Evolutionary conservation across 2,113 vertebrate genomes (phyloP), one percentile per base, ranked within the genome.

Genomic region (Centropus bengalensis): DNA sequence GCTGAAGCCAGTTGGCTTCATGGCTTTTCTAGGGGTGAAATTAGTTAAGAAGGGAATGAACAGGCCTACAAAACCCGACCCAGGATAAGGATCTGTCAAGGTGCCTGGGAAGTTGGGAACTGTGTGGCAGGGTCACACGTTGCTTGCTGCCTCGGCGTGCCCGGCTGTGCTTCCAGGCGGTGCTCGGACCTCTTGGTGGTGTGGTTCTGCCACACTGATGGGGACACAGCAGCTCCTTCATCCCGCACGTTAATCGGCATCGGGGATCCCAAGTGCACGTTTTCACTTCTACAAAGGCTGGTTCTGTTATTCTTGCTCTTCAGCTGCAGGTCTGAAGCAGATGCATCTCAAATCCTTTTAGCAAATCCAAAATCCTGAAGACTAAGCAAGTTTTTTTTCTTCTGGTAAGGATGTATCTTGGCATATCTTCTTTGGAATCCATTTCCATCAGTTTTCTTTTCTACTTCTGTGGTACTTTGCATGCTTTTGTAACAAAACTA

Each of bases 111-210:
- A 58, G 32, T 10, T 28, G 3, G 8, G 22, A 62, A 21, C 33
- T n/a, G 10, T 22, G 33, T 51, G 33, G 30, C 2, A 1, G 9
- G 26, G 8, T 26, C 26, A 38, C 33, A 22, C 0, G 8, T 40
- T 12, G 19, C 49, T 51, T 51, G 49, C 49, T 51, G 49, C 16
- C 45, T 47, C 45, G 18, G 45, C 8, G 16, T 47, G 45, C 19
- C 15, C 21, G 8, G 22, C 8, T 51, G 49, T 51, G 15, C 40
- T 51, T 36, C 17, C 60, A 44, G 45, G 36, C 36, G 6, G 0
- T 14, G 3, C 49, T 15, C 28, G 24, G 23, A 13, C 10, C 23
- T 80, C n/a, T 40, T 33, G 16, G 28, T 14, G 30, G 12, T 26
- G 14, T 4, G 6, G 27, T 30, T n/a, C 38, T 38, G 15, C 3